Conservation (phyloP, 1,140 invertebrate species). For the Achatina immaculata region DNA sequence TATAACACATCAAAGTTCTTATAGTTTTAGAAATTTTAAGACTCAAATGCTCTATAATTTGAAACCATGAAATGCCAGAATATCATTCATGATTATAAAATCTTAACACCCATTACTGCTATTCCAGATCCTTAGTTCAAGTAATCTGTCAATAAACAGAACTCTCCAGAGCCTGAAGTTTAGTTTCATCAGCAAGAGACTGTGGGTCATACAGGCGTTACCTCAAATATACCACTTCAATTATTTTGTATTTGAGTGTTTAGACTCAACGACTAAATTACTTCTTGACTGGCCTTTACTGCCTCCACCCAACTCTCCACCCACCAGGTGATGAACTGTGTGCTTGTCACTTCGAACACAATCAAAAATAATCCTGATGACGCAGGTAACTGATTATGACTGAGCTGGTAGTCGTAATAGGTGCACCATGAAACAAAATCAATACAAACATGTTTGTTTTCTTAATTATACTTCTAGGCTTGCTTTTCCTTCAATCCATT, state of each 20-base stretch:
- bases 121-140: too few species aligned
- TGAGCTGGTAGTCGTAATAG: too few species aligned
- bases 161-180: too few species aligned
- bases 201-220: not conserved
- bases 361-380: not conserved
- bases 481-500: not conserved
- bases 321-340: not conserved
- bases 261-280: not conserved
- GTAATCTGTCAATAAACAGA: too few species aligned
- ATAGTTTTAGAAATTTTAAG: too few species aligned
- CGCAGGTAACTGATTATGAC: not conserved
- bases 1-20: too few species aligned
- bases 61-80: too few species aligned
- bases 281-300: not conserved
- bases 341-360: not conserved
- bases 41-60: too few species aligned
- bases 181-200: not conserved
- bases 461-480: not conserved
- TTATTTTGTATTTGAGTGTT: not conserved
- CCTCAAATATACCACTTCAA: not conserved
- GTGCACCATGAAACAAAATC: not conserved
- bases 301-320: not conserved
- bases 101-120: too few species aligned
- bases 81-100: too few species aligned
- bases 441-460: slow-evolving; percentile 13